Evolutionary conservation across 2,113 vertebrate genomes (phyloP).

Genomic region (Rhadina sibilatrix): DNA sequence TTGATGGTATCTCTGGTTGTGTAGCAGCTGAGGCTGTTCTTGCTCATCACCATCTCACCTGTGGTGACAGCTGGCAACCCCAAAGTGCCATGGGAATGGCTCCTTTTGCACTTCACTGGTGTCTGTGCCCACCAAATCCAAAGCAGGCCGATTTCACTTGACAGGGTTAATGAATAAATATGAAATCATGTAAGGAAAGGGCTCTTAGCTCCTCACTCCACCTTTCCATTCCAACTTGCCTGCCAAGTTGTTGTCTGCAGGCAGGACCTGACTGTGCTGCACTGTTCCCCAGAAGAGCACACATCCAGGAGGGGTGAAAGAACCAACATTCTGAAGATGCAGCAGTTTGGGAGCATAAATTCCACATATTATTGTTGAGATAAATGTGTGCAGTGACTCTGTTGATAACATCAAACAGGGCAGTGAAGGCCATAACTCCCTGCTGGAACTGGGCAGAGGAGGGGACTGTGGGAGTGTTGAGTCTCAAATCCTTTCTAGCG

Average conservation of each 20-base stretch:
- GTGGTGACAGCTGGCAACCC: background rate
- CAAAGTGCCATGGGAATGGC: background rate
- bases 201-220: background rate
- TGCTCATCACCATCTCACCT: background rate
- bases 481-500: background rate
- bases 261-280: background rate
- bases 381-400: background rate
- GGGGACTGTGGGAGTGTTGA: background rate
- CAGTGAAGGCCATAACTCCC: background rate
- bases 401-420: background rate
- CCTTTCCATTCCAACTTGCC: background rate
- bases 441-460: background rate
- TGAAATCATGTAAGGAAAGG: background rate
- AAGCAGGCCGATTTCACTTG: background rate
- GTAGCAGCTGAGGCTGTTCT: background rate
- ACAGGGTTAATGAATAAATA: background rate
- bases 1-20: background rate
- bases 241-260: background rate
- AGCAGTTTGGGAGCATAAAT: background rate
- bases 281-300: fast-evolving
- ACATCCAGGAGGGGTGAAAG: background rate
- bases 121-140: background rate
- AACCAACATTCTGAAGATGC: background rate
- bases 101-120: background rate
- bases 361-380: background rate